Base-by-base conservation (phyloP, 2,888 invertebrate species). In the Eupithecia vulgata region DNA sequence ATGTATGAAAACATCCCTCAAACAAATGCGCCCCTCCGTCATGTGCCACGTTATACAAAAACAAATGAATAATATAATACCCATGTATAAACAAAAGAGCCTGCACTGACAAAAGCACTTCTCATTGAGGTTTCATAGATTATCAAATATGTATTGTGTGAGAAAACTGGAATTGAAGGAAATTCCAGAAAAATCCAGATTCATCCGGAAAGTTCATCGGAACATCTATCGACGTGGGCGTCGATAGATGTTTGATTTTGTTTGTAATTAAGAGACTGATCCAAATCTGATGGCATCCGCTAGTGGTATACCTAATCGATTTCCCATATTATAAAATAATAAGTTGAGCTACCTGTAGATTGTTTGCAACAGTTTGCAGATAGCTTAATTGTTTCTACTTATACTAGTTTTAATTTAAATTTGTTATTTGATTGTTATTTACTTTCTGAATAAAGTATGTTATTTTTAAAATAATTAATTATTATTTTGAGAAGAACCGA, bases 1-100 rank as follows among this genome's bases (percentile, higher is more conserved):
- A 84, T 82, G 72, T 78, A 82, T 80, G 79, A 78, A 81, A 78
- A 74, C 82, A 84, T 84, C 79, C 80, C 72, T 85, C 82, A 80
- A 66, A 6, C 42, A 80, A 83, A 85, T 83, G 79, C 70, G 75
- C 72, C 76, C 72, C 37, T 84, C 76, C 75, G 78, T 85, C 81
- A 81, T 79, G 78, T 75, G 66, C 40, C 37, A n/a, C 48, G 30
- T 57, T 57, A 57, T 25, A 52, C 21, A 57, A 57, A 21, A 57
- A 57, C 25, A 21, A 25, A 57, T 25, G 25, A 57, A 57, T 57
- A 57, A 25, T 57, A 57, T 37, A 71, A 37, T 48, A 45, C 42
- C 30, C 48, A 70, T 25, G 61, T 3, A 67, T 67, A 71, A 71
- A 48, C 48, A 71, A 67, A 42, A 13, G 25, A 65, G 42, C 67